Conservation (phyloP, 2,113 vertebrate species). For the Delphinapterus leucas region DNA sequence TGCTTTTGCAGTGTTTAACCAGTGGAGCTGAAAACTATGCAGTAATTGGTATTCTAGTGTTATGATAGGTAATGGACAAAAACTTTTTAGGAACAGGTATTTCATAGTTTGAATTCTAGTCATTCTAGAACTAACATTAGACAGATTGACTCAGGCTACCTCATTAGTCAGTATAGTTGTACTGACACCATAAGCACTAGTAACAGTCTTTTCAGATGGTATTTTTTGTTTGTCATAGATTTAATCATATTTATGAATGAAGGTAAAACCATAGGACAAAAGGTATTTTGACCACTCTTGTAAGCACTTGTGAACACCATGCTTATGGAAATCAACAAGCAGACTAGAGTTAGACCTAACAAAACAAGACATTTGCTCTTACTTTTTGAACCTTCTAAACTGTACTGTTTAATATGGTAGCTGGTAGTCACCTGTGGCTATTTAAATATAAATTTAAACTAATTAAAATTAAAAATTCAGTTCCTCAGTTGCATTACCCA, state of each 20-base stretch:
- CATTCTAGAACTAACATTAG: slow-evolving; percentile 53
- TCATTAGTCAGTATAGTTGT: slow-evolving; percentile 36
- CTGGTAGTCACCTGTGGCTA: neutral
- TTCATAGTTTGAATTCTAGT: slow-evolving; percentile 54
- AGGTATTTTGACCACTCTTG: neutral
- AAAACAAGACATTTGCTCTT: neutral
- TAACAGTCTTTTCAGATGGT: neutral
- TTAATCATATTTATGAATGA: slow-evolving; percentile 45
- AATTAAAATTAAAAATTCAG: slow-evolving; percentile 19
- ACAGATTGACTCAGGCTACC: neutral
- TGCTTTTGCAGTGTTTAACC: slow-evolving; percentile 69
- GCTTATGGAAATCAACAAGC: slow-evolving; percentile 1
- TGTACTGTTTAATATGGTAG: neutral
- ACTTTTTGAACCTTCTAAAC: neutral
- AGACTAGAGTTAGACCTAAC: neutral
- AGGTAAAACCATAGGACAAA: neutral
- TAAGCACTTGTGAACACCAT: neutral
- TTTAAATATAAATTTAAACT: slow-evolving; percentile 39
- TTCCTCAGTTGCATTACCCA: neutral
- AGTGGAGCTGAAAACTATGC: slow-evolving; percentile 69
- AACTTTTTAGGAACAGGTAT: slow-evolving; percentile 47
- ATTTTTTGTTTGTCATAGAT: neutral
- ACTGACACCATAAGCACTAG: neutral
- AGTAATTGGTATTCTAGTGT: slow-evolving; percentile 59
- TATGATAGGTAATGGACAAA: slow-evolving; percentile 68